These are phyloP conservation scores for Alces alces DNA, from an alignment of 2,113 vertebrate genomes.

Conservation along the genomic window DNA sequence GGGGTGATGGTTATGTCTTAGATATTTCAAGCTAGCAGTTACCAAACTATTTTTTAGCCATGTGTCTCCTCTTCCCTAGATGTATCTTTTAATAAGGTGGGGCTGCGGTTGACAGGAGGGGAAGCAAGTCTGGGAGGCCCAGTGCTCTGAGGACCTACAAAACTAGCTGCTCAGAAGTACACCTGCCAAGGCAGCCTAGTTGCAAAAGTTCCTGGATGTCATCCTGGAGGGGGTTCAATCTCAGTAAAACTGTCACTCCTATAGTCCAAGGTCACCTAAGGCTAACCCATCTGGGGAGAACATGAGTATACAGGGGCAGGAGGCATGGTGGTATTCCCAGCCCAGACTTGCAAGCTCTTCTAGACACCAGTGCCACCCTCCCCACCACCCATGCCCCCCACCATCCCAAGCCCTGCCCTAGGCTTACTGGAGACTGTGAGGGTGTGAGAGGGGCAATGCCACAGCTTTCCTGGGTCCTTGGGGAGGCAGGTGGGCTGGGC, in stretches of 20 bases:
- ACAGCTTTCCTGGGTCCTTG: constrained; percentile 84
- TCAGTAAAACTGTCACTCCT: not conserved
- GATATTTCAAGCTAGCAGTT: not conserved
- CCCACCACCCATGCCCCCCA: not conserved
- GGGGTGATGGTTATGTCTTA: not conserved
- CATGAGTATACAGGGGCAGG: constrained; percentile 71
- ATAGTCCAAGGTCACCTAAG: not conserved
- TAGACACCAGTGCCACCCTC: not conserved
- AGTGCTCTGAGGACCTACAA: not conserved
- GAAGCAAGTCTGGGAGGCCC: not conserved
- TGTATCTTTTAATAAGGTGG: not conserved
- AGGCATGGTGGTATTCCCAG: not conserved
- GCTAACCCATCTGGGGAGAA: constrained; percentile 20
- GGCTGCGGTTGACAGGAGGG: not conserved
- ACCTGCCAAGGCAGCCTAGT: not conserved
- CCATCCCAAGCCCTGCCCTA: rapidly evolving
- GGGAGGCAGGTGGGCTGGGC: constrained; percentile 83
- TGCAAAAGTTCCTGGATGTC: not conserved
- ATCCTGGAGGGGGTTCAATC: not conserved
- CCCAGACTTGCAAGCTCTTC: rapidly evolving
- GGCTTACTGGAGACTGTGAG: constrained; percentile 89
- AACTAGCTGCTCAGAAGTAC: not conserved
- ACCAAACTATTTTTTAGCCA: not conserved
- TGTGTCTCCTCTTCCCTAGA: not conserved
- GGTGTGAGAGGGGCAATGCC: constrained; percentile 92